These are phyloP conservation scores for Meloidogyne floridensis DNA, from an alignment of 1,140 invertebrate genomes.

Conservation along the genomic window DNA sequence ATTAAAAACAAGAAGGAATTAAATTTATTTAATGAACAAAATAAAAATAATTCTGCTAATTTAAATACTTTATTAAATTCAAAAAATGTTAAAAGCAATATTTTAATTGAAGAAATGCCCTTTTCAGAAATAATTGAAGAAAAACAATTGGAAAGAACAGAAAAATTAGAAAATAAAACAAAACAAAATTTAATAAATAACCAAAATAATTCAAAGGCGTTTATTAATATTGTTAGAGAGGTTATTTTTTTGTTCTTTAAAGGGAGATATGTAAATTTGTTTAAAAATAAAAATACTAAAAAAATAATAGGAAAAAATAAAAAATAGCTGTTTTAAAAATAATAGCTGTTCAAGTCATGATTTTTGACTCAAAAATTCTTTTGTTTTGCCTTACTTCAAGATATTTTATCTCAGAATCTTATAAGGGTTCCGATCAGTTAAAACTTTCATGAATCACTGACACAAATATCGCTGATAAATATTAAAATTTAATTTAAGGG, in stretches of 20 bases:
- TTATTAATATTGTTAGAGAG: not conserved
- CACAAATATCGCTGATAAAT: not conserved
- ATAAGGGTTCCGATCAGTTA: too few relatives aligned
- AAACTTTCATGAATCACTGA: too few relatives aligned
- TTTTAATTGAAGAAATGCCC: not conserved
- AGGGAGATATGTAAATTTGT: not conserved
- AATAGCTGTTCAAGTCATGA: too few relatives aligned
- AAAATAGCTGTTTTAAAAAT: too few relatives aligned
- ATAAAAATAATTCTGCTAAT: not conserved
- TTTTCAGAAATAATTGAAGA: not conserved
- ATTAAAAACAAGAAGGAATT: not conserved
- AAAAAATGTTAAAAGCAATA: not conserved
- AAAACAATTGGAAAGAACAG: not conserved
- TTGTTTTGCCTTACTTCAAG: too few relatives aligned
- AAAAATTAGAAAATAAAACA: not conserved
- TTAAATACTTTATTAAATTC: not conserved
- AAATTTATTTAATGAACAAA: not conserved
- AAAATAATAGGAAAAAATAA: not conserved
- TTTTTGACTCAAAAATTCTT: too few relatives aligned
- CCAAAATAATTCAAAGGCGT: not conserved
- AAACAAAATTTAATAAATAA: not conserved
- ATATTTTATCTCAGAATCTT: too few relatives aligned
- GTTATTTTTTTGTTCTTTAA: not conserved
- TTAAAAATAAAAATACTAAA: not conserved
- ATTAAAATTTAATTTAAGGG: slow-evolving; percentile 42